Evolutionary conservation across 92 coral and sea anemone genomes (phyloP).

Genomic region (Micromussa lordhowensis): DNA sequence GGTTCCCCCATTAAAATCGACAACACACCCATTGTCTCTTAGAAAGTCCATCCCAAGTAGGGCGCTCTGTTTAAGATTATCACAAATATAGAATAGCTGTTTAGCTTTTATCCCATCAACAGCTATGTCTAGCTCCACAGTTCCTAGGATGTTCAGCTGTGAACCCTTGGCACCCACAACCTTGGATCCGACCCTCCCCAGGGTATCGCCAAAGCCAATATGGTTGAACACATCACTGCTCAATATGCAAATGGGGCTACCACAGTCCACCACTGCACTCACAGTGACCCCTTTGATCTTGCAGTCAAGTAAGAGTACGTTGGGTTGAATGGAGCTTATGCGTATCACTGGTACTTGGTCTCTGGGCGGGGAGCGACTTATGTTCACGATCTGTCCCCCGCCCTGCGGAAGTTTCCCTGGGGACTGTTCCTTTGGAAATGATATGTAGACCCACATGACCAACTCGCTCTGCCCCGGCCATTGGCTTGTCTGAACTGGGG

Average conservation of each 20-base stretch:
- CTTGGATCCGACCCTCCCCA: constrained; percentile 31
- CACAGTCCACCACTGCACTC: constrained; percentile 36
- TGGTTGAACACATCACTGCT: not conserved
- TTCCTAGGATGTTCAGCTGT: constrained; percentile 32
- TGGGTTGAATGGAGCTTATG: constrained; percentile 22
- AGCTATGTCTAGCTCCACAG: constrained; percentile 29
- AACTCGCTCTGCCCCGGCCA: constrained; percentile 12
- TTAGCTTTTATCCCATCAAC: constrained; percentile 23
- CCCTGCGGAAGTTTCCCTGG: constrained; percentile 39
- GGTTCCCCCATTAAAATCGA: too few species aligned
- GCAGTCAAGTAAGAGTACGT: constrained; percentile 18
- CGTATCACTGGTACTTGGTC: constrained; percentile 36
- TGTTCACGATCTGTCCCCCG: not conserved
- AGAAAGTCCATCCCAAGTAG: too few species aligned
- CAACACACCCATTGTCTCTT: too few species aligned
- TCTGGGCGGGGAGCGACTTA: constrained; percentile 34
- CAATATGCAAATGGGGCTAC: constrained; percentile 31
- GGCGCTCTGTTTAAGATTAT: constrained; percentile 3
- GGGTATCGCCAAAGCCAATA: constrained; percentile 6
- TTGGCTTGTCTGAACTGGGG: constrained; percentile 1
- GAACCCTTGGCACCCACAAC: constrained; percentile 46
- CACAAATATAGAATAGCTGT: constrained; percentile 40
- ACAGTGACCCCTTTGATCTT: not conserved
- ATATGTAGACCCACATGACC: constrained; percentile 49
- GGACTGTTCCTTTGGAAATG: constrained; percentile 49